Percentiles rank a stretch among this genome's conserved stretches.
These are phyloP conservation scores for Megalurothrips usitatus DNA, from an alignment of 2,888 invertebrate species.

Conservation along the genomic window DNA sequence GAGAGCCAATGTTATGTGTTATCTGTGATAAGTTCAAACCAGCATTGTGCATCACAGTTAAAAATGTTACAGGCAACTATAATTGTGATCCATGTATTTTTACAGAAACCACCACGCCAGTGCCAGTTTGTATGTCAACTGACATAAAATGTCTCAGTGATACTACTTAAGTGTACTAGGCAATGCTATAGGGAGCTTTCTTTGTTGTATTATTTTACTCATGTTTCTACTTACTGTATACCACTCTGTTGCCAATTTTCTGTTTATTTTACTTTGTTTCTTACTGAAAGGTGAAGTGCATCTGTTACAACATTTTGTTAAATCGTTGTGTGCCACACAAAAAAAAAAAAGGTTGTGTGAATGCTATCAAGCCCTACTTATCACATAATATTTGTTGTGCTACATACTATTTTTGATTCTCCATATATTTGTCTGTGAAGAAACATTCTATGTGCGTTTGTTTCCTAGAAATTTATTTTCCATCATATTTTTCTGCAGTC, in stretches of 20 bases:
- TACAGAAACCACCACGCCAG: not conserved
- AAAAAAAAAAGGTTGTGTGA: not conserved
- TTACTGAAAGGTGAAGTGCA: not conserved
- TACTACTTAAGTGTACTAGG: not conserved
- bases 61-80: not conserved
- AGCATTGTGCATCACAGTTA: slow-evolving; percentile 19
- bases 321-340: not conserved
- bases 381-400: not conserved
- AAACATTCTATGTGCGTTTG: not conserved
- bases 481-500: not conserved
- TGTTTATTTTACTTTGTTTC: not conserved
- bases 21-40: slow-evolving; percentile 23
- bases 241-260: not conserved
- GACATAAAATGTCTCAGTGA: slow-evolving; percentile 9
- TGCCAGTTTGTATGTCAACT: not conserved
- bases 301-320: not conserved
- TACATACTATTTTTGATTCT: not conserved
- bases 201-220: not conserved
- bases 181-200: not conserved
- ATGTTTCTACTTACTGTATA: not conserved
- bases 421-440: not conserved
- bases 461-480: not conserved
- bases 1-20: slow-evolving; percentile 19
- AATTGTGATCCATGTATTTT: not conserved
- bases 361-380: not conserved